These are phyloP conservation scores for Perognathus longimembris DNA, from an alignment of 2,113 vertebrate species.

Conservation along the genomic window DNA sequence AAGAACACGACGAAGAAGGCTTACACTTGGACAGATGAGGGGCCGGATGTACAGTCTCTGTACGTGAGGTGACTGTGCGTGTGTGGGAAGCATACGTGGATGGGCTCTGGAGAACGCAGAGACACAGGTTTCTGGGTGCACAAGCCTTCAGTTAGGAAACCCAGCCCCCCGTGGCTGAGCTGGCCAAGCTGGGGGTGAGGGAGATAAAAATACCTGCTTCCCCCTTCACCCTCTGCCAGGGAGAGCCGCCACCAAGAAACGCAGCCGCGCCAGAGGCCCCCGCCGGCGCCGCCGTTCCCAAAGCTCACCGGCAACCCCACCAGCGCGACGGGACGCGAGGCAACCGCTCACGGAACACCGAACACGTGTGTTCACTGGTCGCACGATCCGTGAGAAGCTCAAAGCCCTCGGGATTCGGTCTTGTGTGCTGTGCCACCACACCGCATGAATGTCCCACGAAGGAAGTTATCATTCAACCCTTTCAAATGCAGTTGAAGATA, in stretches of 20 bases:
- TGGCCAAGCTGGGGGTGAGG: neutral
- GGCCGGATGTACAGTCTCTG: neutral
- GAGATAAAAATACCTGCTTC: neutral
- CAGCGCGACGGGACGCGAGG: slow-evolving; percentile 33
- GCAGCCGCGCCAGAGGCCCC: too few species aligned
- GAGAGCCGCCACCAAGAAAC: neutral
- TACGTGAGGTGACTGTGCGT: neutral
- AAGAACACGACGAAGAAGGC: neutral
- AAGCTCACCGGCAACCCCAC: neutral
- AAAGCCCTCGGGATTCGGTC: slow-evolving; percentile 43
- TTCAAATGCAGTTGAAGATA: slow-evolving; percentile 64
- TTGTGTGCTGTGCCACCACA: neutral
- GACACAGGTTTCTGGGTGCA: neutral
- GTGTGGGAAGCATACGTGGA: slow-evolving; percentile 7
- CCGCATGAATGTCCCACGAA: slow-evolving; percentile 34
- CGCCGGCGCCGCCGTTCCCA: too few species aligned
- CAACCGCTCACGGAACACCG: neutral
- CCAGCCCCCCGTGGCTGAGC: neutral
- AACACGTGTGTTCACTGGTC: slow-evolving; percentile 48
- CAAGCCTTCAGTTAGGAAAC: neutral
- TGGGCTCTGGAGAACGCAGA: neutral
- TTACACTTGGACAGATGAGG: neutral
- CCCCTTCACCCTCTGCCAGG: neutral
- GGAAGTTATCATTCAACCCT: slow-evolving; percentile 18
- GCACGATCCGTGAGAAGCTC: slow-evolving; percentile 11